Evolutionary conservation across 2,113 vertebrate species (phyloP), one percentile per base, ranked within the genome.

Genomic region (Sebastes fasciatus): DNA sequence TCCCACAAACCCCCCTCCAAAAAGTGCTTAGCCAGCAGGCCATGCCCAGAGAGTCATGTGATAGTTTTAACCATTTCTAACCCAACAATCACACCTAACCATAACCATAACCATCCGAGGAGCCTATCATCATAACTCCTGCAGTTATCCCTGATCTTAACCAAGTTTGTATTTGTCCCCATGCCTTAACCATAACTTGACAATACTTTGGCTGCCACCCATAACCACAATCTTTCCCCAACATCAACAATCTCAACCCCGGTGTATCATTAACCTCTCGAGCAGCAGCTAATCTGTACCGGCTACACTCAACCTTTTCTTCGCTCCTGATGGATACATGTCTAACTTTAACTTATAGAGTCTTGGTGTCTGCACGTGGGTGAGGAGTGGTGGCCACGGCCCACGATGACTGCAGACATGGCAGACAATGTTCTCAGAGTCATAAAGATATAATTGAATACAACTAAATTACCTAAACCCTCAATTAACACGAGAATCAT

Each of bases 41-140:
- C n/a, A 21, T 80, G 49, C 14, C 4, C 2, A 19, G 11, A 74
- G 34, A 62, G 21, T 43, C 77, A 49, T 65, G 8, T 12, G 43
- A 46, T 11, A 49, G n/a, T 63, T 76, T 67, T 54, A 75, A 82
- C 51, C 23, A 49, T 40, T 65, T 71, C 48, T 5, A 57, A 72
- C 69, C 52, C 52, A 65, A 60, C 51, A 65, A 66, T 58, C 74
- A 49, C 65, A 52, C 23, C 2, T 70, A 52, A 70, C 46, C 34
- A 45, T 70, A 52, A 70, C 46, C 34, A 45, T 67, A 23, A 60
- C 62, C 60, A 40, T 19, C 54, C 66, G 45, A 13, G 8, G 14
- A 43, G 19, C 14, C 26, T 61, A 43, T 79, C 2, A n/a, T 71
- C 57, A 76, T n/a, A 63, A 55, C 6, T 8, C 48, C n/a, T 34